A percentile compares a stretch with the other conserved stretches of the same genome.
Evolutionary conservation across 2,797 vertebrate genomes (phyloP).

Genomic region (Peromyscus eremicus): DNA sequence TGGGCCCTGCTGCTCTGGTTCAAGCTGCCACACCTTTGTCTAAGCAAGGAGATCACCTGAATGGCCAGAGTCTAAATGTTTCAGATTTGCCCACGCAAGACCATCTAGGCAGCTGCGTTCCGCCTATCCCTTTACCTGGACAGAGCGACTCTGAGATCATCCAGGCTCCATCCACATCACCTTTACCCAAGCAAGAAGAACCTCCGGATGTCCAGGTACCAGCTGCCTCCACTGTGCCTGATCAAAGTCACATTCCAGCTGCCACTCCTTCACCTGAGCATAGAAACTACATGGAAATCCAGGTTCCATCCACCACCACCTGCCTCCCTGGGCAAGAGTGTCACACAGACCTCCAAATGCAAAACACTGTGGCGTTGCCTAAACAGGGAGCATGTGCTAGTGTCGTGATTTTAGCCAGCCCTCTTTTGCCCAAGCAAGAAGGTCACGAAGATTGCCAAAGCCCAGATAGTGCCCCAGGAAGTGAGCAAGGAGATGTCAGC

Average conservation of each 20-base stretch:
- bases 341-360: neutral
- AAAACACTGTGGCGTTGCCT: neutral
- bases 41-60: constrained; percentile 5
- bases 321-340: neutral
- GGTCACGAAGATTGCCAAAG: neutral
- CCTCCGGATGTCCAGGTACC: neutral
- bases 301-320: neutral
- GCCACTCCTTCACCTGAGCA: neutral
- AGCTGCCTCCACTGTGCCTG: neutral
- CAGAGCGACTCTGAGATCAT: neutral
- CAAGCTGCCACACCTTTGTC: constrained; percentile 55
- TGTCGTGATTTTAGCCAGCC: neutral
- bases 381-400: neutral
- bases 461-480: neutral
- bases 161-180: neutral
- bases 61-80: neutral
- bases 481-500: neutral
- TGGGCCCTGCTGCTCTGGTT: constrained; percentile 84
- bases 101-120: neutral
- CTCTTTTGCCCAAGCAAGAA: neutral
- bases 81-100: constrained; percentile 43
- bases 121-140: neutral
- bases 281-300: neutral
- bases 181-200: neutral
- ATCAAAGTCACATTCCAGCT: neutral